Evolutionary conservation across 1,140 invertebrate genomes (phyloP).

Genomic region (Centruroides sculpturatus): DNA sequence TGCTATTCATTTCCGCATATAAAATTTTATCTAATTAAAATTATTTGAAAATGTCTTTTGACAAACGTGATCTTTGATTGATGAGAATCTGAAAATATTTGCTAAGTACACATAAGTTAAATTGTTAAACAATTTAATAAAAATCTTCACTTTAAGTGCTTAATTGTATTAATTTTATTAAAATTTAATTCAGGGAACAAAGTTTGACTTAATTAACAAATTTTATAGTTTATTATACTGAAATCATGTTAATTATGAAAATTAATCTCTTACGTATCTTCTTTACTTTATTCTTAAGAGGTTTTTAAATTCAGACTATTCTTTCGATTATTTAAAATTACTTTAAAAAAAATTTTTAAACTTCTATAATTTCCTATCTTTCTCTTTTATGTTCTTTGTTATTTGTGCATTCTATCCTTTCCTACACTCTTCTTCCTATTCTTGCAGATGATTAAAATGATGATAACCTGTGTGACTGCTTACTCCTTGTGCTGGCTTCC

Average conservation of each 20-base stretch:
- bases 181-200: no score
- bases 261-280: no score
- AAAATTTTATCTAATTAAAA: not conserved
- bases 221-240: no score
- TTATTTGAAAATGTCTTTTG: not conserved
- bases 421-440: not conserved
- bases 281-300: not conserved
- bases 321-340: not conserved
- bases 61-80: no score
- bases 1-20: not conserved
- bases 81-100: no score
- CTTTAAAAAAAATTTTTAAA: not conserved
- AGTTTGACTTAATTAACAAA: no score
- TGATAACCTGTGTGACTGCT: slow-evolving; percentile 34
- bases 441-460: slow-evolving; percentile 48
- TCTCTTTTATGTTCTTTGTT: not conserved
- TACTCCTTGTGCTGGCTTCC: slow-evolving; percentile 36
- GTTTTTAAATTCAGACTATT: not conserved
- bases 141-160: no score
- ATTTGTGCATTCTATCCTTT: not conserved
- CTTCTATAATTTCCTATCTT: not conserved
- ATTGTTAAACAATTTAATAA: no score
- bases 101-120: no score
- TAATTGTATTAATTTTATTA: no score
- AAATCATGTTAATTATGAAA: no score